Evolutionary conservation across 2,113 vertebrate species (phyloP).

Genomic region (Dascyllus trimaculatus): DNA sequence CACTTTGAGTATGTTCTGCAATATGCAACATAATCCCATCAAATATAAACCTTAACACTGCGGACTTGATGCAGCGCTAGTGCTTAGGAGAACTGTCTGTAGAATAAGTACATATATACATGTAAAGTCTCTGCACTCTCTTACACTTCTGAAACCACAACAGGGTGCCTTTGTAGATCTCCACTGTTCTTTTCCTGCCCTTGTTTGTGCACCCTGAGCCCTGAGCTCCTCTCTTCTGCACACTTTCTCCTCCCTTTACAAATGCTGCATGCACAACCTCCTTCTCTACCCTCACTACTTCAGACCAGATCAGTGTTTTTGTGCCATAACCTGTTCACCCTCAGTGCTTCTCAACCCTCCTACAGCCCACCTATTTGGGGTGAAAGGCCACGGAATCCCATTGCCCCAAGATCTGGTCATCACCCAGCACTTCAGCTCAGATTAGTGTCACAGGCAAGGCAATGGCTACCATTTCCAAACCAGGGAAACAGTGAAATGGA

Average conservation of each 20-base stretch:
- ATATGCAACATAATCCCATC: too few relatives aligned
- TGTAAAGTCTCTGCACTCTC: not conserved
- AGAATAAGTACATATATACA: not conserved
- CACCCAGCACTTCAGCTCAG: slow-evolving; percentile 52
- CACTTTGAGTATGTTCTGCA: too few relatives aligned
- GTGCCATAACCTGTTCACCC: slow-evolving; percentile 68
- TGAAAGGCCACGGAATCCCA: slow-evolving; percentile 57
- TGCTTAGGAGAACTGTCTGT: not conserved
- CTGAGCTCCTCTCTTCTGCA: slow-evolving; percentile 14
- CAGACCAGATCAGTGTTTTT: slow-evolving; percentile 67
- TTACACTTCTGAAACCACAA: slow-evolving; percentile 14
- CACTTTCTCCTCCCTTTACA: slow-evolving; percentile 53
- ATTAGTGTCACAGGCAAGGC: slow-evolving; percentile 62
- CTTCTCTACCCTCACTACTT: slow-evolving; percentile 45
- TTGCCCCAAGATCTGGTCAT: slow-evolving; percentile 57
- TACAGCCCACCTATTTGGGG: slow-evolving; percentile 60
- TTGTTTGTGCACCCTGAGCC: slow-evolving; percentile 10
- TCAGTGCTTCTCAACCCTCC: slow-evolving; percentile 41
- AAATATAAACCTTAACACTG: too few relatives aligned
- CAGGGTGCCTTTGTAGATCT: not conserved
- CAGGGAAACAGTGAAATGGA: not conserved
- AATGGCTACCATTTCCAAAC: slow-evolving; percentile 16
- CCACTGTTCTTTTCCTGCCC: slow-evolving; percentile 44
- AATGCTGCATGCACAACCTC: slow-evolving; percentile 42
- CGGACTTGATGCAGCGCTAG: not conserved